phyloP scores from a whole-genome alignment of 2,797 vertebrate genomes.

The Nyctalus aviator region DNA sequence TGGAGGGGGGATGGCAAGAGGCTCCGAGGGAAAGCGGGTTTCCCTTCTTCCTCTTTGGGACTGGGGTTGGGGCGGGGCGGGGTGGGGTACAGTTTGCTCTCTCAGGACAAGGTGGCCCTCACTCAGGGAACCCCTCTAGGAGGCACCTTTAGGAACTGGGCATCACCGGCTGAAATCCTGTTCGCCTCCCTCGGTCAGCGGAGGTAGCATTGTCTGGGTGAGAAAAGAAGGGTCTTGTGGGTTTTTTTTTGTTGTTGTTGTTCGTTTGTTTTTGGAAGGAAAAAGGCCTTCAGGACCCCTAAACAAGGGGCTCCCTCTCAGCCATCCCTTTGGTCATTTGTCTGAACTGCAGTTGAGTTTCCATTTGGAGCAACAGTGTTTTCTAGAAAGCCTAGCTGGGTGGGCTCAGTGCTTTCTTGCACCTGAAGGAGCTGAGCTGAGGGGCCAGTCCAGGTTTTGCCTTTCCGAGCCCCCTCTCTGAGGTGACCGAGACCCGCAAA shows the following conservation, averaged over 20 bases:
- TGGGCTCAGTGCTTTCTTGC: neutral
- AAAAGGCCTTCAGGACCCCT: neutral
- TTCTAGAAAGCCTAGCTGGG: neutral
- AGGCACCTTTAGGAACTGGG: neutral
- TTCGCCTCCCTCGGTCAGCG: neutral
- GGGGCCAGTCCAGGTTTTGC: neutral
- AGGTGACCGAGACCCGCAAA: constrained; percentile 1
- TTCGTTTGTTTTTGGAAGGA: neutral
- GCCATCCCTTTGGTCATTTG: neutral
- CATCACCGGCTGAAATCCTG: neutral
- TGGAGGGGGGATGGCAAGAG: constrained; percentile 82
- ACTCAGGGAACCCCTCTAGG: neutral
- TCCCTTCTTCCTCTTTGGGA: constrained; percentile 16
- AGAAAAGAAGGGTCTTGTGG: neutral
- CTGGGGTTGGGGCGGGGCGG: constrained; percentile 30
- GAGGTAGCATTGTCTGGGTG: constrained; percentile 11
- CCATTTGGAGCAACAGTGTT: neutral
- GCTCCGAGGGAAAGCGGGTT: neutral
- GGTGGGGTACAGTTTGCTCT: neutral
- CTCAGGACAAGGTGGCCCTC: neutral
- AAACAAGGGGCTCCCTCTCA: neutral
- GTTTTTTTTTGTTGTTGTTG: neutral
- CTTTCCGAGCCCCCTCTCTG: neutral
- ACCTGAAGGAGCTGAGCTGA: neutral
- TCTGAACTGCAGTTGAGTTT: constrained; percentile 47